Conservation (phyloP, 92 coral and sea anemone species). For the Chrysogorgia sp. region DNA sequence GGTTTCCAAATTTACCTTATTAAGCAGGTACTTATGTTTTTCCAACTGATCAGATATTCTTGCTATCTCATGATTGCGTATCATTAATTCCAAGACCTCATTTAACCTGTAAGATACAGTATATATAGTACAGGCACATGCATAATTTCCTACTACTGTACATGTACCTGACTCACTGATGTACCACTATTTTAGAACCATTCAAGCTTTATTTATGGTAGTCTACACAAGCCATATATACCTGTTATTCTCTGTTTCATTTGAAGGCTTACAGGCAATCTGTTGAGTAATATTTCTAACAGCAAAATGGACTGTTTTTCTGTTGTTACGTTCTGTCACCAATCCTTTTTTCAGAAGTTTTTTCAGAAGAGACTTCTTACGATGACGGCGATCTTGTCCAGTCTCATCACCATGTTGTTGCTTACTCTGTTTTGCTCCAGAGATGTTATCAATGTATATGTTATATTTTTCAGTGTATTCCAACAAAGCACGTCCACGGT, state of each 20-base stretch:
- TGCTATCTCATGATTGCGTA: constrained; percentile 34
- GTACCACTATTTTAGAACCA: background rate
- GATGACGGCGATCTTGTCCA: background rate
- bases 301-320: background rate
- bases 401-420: constrained; percentile 14
- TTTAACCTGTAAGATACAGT: constrained; percentile 19
- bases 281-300: constrained; percentile 18
- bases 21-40: background rate
- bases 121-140: no score
- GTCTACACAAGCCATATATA: background rate
- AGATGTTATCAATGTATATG: constrained; percentile 54
- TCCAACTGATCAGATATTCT: constrained; percentile 28
- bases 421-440: constrained; percentile 56
- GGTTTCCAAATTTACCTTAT: background rate
- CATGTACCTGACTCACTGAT: background rate
- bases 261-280: constrained; percentile 5
- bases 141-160: background rate
- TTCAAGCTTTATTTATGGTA: background rate
- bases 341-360: constrained; percentile 23
- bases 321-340: constrained; percentile 8
- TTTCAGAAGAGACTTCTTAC: constrained; percentile 16
- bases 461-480: constrained; percentile 73
- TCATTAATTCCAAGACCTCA: constrained; percentile 29
- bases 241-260: constrained; percentile 43
- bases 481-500: constrained; percentile 88